Evolutionary conservation across 2,797 vertebrate genomes (phyloP).

Genomic region (Hippoglossus hippoglossus): DNA sequence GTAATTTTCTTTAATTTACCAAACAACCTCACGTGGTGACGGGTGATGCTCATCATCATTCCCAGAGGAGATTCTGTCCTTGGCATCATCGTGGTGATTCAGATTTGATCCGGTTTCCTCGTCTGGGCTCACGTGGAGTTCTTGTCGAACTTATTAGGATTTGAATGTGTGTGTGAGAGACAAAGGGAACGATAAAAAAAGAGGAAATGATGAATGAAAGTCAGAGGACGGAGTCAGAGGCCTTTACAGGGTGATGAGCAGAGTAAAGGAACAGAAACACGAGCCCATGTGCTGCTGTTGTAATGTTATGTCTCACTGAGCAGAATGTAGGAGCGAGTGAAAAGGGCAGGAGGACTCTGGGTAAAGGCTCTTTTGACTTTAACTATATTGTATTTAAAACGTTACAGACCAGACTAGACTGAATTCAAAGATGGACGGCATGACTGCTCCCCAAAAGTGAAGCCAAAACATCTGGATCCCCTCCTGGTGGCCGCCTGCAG

Average conservation of each 20-base stretch:
- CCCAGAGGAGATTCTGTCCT: constrained; percentile 35
- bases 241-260: constrained; percentile 20
- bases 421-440: too few relatives aligned
- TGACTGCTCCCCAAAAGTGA: too few relatives aligned
- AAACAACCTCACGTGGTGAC: constrained; percentile 35
- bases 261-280: constrained; percentile 2
- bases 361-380: constrained; percentile 3
- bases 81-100: constrained; percentile 47
- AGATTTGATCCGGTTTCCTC: constrained; percentile 55
- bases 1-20: constrained; percentile 16
- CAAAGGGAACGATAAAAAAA: background rate
- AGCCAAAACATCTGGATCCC: too few relatives aligned
- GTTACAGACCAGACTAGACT: too few relatives aligned
- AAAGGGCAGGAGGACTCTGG: constrained; percentile 50
- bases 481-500: too few relatives aligned
- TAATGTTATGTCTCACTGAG: constrained; percentile 23
- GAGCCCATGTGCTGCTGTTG: constrained; percentile 3
- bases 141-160: constrained; percentile 49
- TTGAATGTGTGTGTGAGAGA: constrained; percentile 16
- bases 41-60: constrained; percentile 41
- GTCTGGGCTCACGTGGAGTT: constrained; percentile 49
- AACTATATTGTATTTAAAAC: too few relatives aligned
- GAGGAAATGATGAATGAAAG: constrained; percentile 24
- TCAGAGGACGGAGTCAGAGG: background rate
- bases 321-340: constrained; percentile 37